Conservation (phyloP, 2,797 vertebrate species). For the Borostomias antarcticus region DNA sequence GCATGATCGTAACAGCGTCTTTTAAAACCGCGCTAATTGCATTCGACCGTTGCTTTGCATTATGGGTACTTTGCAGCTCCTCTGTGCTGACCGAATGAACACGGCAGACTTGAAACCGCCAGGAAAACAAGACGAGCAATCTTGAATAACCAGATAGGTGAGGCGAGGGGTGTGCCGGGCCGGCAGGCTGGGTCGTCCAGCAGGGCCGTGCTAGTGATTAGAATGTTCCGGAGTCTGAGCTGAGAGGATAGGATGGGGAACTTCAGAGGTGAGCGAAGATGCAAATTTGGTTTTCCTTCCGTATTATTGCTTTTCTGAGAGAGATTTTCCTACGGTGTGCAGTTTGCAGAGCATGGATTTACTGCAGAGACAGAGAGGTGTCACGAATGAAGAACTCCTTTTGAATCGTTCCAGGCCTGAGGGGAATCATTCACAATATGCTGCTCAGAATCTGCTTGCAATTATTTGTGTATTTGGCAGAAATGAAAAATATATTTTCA, state of each 20-base stretch:
- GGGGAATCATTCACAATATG: neutral
- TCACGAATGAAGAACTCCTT: conserved; percentile 20
- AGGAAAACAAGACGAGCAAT: conserved; percentile 53
- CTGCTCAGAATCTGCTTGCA: neutral
- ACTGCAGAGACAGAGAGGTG: conserved; percentile 28
- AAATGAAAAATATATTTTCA: too few relatives aligned
- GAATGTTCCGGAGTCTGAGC: conserved; percentile 39
- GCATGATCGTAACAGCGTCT: conserved; percentile 58
- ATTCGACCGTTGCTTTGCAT: conserved; percentile 34
- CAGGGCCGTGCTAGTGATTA: too few relatives aligned
- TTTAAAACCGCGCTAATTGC: conserved; percentile 41
- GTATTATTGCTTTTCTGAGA: conserved; percentile 41
- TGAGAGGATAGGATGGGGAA: conserved; percentile 58
- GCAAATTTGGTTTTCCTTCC: conserved; percentile 21
- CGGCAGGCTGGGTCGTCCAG: neutral
- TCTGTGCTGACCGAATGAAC: too few relatives aligned
- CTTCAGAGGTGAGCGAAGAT: conserved; percentile 61
- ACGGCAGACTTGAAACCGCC: too few relatives aligned
- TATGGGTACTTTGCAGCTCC: conserved; percentile 40
- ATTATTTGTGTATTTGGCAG: neutral
- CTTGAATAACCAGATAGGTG: conserved; percentile 66
- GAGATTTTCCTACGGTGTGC: conserved; percentile 35
- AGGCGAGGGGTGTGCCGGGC: conserved; percentile 33
- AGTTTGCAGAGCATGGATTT: conserved; percentile 35
- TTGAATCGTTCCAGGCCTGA: too few relatives aligned